Evolutionary conservation across 2,888 invertebrate species (phyloP), one percentile per base, ranked within the genome.

Genomic region (Trichogramma evanescens): DNA sequence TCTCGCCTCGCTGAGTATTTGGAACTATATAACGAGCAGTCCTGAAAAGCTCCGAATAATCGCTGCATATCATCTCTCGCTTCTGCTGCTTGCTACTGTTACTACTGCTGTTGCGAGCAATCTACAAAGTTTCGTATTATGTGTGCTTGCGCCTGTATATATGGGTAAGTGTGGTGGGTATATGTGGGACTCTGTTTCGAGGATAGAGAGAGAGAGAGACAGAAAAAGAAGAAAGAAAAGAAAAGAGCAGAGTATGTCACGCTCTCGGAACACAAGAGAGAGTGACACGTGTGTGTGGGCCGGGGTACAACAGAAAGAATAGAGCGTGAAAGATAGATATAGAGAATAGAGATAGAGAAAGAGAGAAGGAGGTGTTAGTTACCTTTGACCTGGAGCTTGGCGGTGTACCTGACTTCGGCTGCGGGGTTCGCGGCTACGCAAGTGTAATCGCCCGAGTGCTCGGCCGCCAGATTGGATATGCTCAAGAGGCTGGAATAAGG

Each of bases 321-420:
- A 56, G 26, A 46, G 46, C n/a, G 56, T 48, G 45, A 50, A 54
- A 56, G 53, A 52, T 55, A 54, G 54, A 61, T 58, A 43, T 62
- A 64, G 38, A 55, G 42, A 54, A 63, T 65, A 66, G 67, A 63
- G 64, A 60, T 5, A 60, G 68, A 57, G 61, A 68, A 55, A 66
- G 65, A 59, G 63, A 61, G 61, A 61, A 56, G 9, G 50, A 40
- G 5, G 44, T 50, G 45, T 72, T 74, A 74, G 82, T 85, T 88
- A 89, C 89, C 89, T 89, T 89, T 88, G 78, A 89, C 88, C 84
- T 87, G 87, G 75, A 89, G 86, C 79, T 85, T 84, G 81, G 88
- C 88, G 79, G 87, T 87, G 83, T 85, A 88, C 82, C 87, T 86
- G 80, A 87, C 87, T 82, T 87, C 87, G 74, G 88, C 86, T 75